phyloP scores from a whole-genome alignment of 2,888 invertebrate species.

The Allacma fusca region DNA sequence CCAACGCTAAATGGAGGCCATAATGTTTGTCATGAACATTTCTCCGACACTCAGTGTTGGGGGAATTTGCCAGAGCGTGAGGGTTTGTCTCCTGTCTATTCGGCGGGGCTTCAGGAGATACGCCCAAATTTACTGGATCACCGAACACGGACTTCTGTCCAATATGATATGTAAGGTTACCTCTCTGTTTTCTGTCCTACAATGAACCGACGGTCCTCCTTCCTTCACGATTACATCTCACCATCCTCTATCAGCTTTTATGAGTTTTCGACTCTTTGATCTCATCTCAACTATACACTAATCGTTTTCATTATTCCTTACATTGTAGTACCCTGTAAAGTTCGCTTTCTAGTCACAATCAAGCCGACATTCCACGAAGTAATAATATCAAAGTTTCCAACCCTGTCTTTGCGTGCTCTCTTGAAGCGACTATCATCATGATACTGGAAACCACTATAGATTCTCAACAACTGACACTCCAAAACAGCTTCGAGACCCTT shows the following conservation, averaged over 20 bases:
- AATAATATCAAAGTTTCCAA: slow-evolving; percentile 1
- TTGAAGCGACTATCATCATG: neutral
- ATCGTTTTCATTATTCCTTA: slow-evolving; percentile 53
- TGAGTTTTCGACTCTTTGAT: slow-evolving; percentile 61
- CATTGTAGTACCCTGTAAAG: slow-evolving; percentile 7
- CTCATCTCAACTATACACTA: slow-evolving; percentile 57
- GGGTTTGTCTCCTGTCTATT: slow-evolving; percentile 32
- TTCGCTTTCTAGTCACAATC: slow-evolving; percentile 11
- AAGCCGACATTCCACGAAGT: slow-evolving; percentile 17
- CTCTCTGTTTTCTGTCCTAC: slow-evolving; percentile 2
- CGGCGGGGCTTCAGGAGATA: slow-evolving; percentile 60
- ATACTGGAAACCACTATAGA: slow-evolving; percentile 21
- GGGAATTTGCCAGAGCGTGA: slow-evolving; percentile 27
- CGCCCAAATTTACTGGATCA: slow-evolving; percentile 61
- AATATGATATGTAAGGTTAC: slow-evolving; percentile 2
- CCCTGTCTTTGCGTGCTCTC: slow-evolving; percentile 20
- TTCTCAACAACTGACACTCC: slow-evolving; percentile 17
- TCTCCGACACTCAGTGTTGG: slow-evolving; percentile 1
- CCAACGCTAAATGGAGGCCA: slow-evolving; percentile 9
- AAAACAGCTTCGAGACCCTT: slow-evolving; percentile 3
- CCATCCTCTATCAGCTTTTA: slow-evolving; percentile 46
- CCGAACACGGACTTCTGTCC: slow-evolving; percentile 35
- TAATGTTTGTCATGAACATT: slow-evolving; percentile 23
- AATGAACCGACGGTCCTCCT: slow-evolving; percentile 26
- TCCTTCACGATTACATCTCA: slow-evolving; percentile 34